These are phyloP conservation scores for Echinarachnius parma DNA, from an alignment of 53 echinoderm and acorn worm genomes.

Conservation along the genomic window DNA sequence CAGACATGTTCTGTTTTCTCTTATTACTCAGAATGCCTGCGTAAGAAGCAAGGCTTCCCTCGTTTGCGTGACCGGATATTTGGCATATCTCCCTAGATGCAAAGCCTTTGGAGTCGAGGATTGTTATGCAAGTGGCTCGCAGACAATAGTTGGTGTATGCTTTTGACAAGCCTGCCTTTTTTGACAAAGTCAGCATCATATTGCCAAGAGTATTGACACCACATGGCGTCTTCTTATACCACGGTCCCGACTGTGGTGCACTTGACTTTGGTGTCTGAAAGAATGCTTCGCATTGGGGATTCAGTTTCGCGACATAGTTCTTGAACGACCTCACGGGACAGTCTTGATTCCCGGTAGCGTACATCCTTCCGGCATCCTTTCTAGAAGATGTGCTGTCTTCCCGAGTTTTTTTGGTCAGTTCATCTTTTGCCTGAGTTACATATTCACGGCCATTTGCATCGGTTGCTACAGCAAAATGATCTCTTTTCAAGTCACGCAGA, in stretches of 20 bases:
- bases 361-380: slow-evolving; percentile 25
- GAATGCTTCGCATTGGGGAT: slow-evolving; percentile 1
- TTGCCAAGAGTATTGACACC: slow-evolving; percentile 9
- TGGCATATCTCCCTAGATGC: slow-evolving; percentile 6
- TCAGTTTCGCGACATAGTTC: slow-evolving; percentile 1
- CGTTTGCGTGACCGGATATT: slow-evolving; percentile 10
- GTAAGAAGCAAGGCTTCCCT: not conserved
- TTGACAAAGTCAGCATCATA: not conserved
- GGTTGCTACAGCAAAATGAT: slow-evolving; percentile 23
- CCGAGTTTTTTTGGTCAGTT: slow-evolving; percentile 33
- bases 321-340: slow-evolving; percentile 32
- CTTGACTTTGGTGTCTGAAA: slow-evolving; percentile 10
- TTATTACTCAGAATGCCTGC: not conserved
- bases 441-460: slow-evolving; percentile 9
- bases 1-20: slow-evolving; percentile 9
- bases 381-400: slow-evolving; percentile 15
- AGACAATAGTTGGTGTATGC: slow-evolving; percentile 23
- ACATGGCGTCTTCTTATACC: not conserved
- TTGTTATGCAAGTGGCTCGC: slow-evolving; percentile 20
- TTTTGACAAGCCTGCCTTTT: slow-evolving; percentile 10
- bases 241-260: not conserved
- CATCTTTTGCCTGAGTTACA: slow-evolving; percentile 29
- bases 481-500: not conserved
- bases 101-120: slow-evolving; percentile 4
- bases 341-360: slow-evolving; percentile 10